A percentile compares a stretch with the other conserved stretches of the same genome.
These are phyloP conservation scores for Listronotus oregonensis DNA, from an alignment of 1,140 invertebrate species.

Conservation along the genomic window DNA sequence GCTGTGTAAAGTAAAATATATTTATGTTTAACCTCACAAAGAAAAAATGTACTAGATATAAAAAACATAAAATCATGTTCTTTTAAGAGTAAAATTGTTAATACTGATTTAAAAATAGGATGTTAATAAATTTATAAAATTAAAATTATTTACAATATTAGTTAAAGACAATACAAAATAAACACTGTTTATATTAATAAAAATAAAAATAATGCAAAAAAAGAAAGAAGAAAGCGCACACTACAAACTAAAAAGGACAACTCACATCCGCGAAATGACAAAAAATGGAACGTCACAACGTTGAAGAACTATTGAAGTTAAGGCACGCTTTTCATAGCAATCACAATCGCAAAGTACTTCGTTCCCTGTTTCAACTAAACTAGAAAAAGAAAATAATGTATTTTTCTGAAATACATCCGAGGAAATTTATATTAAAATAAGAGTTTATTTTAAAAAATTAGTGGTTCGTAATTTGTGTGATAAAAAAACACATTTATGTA, in stretches of 20 bases:
- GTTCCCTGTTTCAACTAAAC: conserved; percentile 22
- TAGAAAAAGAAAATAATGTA: conserved; percentile 21
- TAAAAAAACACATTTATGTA: too few species aligned
- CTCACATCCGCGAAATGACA: conserved; percentile 36
- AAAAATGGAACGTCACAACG: conserved; percentile 33
- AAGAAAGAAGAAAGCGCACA: neutral
- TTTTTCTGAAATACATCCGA: neutral
- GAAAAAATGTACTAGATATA: too few species aligned
- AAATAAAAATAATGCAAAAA: conserved; percentile 20
- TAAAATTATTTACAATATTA: too few species aligned
- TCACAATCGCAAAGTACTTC: conserved; percentile 4
- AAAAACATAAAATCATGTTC: too few species aligned
- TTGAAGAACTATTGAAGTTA: conserved; percentile 27
- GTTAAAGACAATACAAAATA: too few species aligned
- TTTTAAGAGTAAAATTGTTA: too few species aligned
- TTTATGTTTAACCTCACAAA: too few species aligned
- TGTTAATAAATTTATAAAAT: too few species aligned
- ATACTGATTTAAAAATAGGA: too few species aligned
- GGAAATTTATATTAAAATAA: neutral
- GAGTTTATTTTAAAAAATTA: too few species aligned
- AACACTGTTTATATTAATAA: neutral
- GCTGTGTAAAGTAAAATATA: too few species aligned
- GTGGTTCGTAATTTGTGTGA: too few species aligned
- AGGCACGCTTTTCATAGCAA: conserved; percentile 21
- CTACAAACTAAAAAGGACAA: conserved; percentile 17